Conservation (phyloP, 1,140 invertebrate genomes). For the Temnothorax longispinosus region DNA sequence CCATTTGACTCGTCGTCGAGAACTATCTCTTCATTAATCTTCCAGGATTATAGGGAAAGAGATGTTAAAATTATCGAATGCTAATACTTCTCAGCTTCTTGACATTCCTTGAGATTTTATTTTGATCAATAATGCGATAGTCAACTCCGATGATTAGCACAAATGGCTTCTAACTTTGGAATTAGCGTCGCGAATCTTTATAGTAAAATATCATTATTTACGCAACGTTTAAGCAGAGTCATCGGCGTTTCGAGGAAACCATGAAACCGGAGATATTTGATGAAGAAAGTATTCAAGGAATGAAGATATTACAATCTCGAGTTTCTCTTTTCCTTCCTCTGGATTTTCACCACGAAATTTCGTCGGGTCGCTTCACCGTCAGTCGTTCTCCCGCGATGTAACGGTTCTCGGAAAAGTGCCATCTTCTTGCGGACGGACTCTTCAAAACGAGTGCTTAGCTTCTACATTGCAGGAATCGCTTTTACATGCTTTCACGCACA, state of each 20-base stretch:
- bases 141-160: no score
- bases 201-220: background rate
- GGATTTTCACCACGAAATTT: background rate
- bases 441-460: conserved; percentile 2
- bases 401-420: conserved; percentile 4
- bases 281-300: background rate
- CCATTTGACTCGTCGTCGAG: background rate
- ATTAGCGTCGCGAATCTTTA: background rate
- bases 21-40: background rate
- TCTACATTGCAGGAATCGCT: background rate
- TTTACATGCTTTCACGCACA: conserved; percentile 24
- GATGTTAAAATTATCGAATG: background rate
- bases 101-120: background rate
- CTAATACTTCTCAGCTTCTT: background rate
- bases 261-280: background rate
- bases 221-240: background rate
- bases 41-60: background rate
- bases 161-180: background rate
- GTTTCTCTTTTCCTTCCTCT: background rate
- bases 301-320: background rate
- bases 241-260: background rate
- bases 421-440: conserved; percentile 10
- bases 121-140: background rate
- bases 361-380: background rate
- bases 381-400: background rate